Conservation (phyloP, 2,797 vertebrate genomes). For the Tadarida brasiliensis region DNA sequence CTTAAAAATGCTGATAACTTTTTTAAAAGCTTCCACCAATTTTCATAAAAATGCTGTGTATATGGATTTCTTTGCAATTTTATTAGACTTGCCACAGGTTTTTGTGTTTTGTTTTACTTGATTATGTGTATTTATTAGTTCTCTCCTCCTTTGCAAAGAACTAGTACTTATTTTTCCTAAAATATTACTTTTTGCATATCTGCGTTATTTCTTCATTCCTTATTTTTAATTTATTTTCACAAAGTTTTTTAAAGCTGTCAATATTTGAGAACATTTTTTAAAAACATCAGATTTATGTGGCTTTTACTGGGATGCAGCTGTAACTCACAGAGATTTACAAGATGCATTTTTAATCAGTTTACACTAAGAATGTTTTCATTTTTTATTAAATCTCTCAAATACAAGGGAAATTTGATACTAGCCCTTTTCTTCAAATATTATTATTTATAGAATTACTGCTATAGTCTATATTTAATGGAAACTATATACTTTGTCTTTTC, state of each 20-base stretch:
- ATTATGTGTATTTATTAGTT: neutral
- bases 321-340: constrained; percentile 42
- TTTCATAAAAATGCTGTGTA: neutral
- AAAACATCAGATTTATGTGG: constrained; percentile 11
- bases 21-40: neutral
- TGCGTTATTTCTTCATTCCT: neutral
- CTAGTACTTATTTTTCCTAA: neutral
- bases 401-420: neutral
- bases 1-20: neutral
- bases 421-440: neutral
- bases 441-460: constrained; percentile 1
- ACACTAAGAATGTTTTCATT: constrained; percentile 35
- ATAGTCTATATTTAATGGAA: neutral
- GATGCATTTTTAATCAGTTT: constrained; percentile 47
- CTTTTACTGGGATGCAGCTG: neutral
- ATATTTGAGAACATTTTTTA: constrained; percentile 20
- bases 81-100: neutral
- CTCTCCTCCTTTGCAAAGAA: neutral
- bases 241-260: neutral
- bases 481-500: neutral
- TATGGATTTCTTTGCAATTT: neutral
- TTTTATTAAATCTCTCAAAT: neutral
- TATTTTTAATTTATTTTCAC: neutral
- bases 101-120: neutral
- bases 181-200: neutral